Conservation (phyloP, 2,888 invertebrate genomes). For the Spodoptera littoralis region DNA sequence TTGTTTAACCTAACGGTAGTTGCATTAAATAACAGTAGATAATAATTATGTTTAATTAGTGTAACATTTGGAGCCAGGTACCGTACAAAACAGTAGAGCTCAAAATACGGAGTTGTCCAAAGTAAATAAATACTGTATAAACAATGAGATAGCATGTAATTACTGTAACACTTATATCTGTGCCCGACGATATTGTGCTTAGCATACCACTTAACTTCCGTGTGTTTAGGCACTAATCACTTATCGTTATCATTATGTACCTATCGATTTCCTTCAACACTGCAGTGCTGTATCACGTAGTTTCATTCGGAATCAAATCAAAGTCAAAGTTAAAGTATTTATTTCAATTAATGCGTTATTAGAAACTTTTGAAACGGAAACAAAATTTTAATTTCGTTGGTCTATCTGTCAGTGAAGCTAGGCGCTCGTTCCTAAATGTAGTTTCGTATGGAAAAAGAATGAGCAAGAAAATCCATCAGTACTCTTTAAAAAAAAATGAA, state of each 20-base stretch:
- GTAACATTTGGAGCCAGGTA: conserved; percentile 13
- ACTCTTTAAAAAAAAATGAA: not conserved
- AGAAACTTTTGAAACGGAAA: too few relatives aligned
- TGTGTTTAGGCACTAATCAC: conserved; percentile 27
- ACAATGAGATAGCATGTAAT: conserved; percentile 10
- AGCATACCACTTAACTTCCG: conserved; percentile 8
- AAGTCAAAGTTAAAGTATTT: too few relatives aligned
- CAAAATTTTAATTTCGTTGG: too few relatives aligned
- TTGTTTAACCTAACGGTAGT: conserved; percentile 19
- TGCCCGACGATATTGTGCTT: too few relatives aligned
- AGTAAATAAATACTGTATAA: conserved; percentile 6
- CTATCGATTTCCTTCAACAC: conserved; percentile 28
- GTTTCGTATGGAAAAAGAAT: too few relatives aligned
- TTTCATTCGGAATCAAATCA: conserved; percentile 1
- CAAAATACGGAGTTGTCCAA: conserved; percentile 10
- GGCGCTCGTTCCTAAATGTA: too few relatives aligned
- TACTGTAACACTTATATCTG: not conserved
- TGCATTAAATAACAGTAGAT: conserved; percentile 43
- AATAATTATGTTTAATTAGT: conserved; percentile 31
- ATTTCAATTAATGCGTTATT: too few relatives aligned
- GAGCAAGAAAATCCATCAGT: too few relatives aligned
- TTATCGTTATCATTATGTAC: conserved; percentile 36
- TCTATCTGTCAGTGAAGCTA: too few relatives aligned
- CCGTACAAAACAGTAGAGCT: conserved; percentile 34
- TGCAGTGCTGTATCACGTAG: conserved; percentile 9